Evolutionary conservation across 23 tunicate genomes (phyloP), one percentile per base, ranked within the genome.

Genomic region (Pegea sp.): DNA sequence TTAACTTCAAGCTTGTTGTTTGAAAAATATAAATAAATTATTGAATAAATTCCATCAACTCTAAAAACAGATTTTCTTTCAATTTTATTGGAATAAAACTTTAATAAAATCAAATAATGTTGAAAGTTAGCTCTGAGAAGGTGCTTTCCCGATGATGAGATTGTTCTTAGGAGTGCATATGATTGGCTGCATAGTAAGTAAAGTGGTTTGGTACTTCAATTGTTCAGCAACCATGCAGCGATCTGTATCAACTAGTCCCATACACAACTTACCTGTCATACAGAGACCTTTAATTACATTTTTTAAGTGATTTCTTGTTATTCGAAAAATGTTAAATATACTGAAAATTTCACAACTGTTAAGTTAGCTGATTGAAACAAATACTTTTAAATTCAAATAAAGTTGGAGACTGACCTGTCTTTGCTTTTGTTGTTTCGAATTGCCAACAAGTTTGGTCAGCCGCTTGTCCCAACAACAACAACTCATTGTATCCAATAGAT

Each of bases 371-470:
- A 8, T 8, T 38, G 13, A 38, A 16, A 8, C 16, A 8, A 38
- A 38, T 8, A 38, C 46, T 38, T 38, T 8, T 8, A 38, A 38
- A 38, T 38, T 16, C 11, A 38, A 8, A 16, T 16, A 38, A 13
- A 50, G 19, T 18, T 50, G 13, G 22, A 18, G 11, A 55, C 60
- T 0, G 8, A 75, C 86, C 86, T 78, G 73, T 69, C 56, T 68
- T 63, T 19, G 76, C 63, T 67, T 81, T 73, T 33, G 58, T 61
- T 1, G 54, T 44, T 11, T 72, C 86, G 57, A 79, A 71, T 32
- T 91, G 60, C 93, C 93, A 79, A 4, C 75, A 74, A 0, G 99
- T 91, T 58, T 79, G 77, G 58, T 91, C 99, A 3, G 70, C 99
- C 1, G 74, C 99, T 34, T 74, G 99, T 0, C 93, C 99, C 1